A percentile compares a stretch with the other conserved stretches of the same genome.
Conservation (phyloP, 1,140 invertebrate species). For the Dinothrombium tinctorium region DNA sequence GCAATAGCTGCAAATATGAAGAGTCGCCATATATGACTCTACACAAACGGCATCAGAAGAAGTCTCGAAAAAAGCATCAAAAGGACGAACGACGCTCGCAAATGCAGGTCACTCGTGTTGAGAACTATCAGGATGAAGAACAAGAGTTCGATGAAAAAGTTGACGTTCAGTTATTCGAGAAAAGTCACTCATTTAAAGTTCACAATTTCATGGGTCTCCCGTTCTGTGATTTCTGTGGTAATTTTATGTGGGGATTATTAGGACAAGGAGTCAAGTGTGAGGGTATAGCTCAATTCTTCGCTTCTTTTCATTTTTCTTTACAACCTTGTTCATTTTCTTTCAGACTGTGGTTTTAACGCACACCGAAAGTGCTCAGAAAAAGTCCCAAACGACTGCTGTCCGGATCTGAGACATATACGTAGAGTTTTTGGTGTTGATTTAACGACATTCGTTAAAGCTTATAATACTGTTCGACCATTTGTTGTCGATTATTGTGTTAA, state of each 20-base stretch:
- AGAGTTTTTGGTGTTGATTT: conserved; percentile 72
- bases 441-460: conserved; percentile 57
- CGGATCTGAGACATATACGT: conserved; percentile 58
- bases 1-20: conserved; percentile 36
- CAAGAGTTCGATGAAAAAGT: conserved; percentile 13
- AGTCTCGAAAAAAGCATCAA: conserved; percentile 13
- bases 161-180: conserved; percentile 26
- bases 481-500: conserved; percentile 58
- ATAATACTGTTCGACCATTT: conserved; percentile 42
- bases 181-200: conserved; percentile 34
- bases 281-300: conserved; percentile 26
- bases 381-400: conserved; percentile 48
- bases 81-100: conserved; percentile 4
- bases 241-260: conserved; percentile 81
- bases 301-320: background rate
- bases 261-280: conserved; percentile 77
- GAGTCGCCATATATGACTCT: conserved; percentile 63
- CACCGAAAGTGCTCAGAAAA: conserved; percentile 62
- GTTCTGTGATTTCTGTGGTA: conserved; percentile 81
- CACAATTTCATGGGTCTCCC: conserved; percentile 58
- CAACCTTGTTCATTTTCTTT: conserved; percentile 16
- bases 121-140: conserved; percentile 1
- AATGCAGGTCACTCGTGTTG: background rate
- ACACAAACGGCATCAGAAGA: conserved; percentile 37
- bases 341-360: conserved; percentile 63